Evolutionary conservation across 2,888 invertebrate species (phyloP).

Genomic region (Danaus chrysippus): DNA sequence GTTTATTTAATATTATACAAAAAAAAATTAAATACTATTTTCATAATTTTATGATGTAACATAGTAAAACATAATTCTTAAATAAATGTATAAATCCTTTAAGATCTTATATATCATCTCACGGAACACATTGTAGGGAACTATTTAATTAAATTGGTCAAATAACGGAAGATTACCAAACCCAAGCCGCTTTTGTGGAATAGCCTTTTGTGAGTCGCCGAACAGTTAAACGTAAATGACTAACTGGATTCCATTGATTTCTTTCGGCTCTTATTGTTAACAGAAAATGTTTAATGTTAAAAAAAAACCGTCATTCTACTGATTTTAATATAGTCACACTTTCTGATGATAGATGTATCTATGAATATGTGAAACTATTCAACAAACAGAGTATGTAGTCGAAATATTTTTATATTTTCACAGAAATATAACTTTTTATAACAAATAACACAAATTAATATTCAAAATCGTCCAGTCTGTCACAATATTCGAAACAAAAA

Average conservation of each 20-base stretch:
- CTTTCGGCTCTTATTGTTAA: background rate
- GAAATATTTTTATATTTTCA: too few species aligned
- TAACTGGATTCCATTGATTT: slow-evolving; percentile 11
- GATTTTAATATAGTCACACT: background rate
- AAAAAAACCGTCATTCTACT: background rate
- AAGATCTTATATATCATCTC: background rate
- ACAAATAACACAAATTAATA: too few species aligned
- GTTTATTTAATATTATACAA: too few species aligned
- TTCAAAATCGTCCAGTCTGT: too few species aligned
- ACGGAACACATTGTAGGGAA: background rate
- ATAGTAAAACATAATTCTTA: too few species aligned
- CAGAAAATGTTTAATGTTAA: background rate
- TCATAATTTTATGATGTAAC: too few species aligned
- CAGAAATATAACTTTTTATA: too few species aligned
- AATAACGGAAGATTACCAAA: slow-evolving; percentile 11
- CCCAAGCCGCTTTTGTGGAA: slow-evolving; percentile 11
- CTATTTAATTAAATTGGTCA: slow-evolving; percentile 13
- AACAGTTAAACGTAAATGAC: slow-evolving; percentile 10
- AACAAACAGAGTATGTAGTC: too few species aligned
- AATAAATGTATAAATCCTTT: slow-evolving; percentile 2
- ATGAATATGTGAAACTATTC: too few species aligned
- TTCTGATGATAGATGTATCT: too few species aligned
- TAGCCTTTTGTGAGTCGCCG: slow-evolving; percentile 10
- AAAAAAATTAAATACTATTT: too few species aligned
- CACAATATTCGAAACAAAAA: too few species aligned